Conservation (phyloP, 2,797 vertebrate genomes). For the Pangasius krempfi region DNA sequence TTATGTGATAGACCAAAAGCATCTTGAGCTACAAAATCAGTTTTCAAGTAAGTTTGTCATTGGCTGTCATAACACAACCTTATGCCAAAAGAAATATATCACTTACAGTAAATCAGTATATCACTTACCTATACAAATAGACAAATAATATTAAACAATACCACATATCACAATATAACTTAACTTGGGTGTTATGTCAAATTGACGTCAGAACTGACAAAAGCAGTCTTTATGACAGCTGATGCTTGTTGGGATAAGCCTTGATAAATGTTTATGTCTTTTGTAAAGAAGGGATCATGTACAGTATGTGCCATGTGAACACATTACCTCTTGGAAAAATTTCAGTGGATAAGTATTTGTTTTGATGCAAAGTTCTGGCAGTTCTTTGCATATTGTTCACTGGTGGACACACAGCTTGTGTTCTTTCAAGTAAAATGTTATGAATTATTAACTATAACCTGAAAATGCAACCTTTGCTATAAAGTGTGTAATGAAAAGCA, state of each 20-base stretch:
- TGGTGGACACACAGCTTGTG: background rate
- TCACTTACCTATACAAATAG: background rate
- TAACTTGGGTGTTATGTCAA: background rate
- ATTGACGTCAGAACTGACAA: background rate
- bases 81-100: background rate
- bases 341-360: background rate
- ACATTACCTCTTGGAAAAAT: background rate
- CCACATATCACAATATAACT: background rate
- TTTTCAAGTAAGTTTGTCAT: background rate
- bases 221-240: background rate
- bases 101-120: background rate
- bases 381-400: background rate
- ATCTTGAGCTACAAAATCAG: background rate
- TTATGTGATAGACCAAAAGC: background rate
- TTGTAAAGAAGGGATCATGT: background rate
- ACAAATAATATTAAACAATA: background rate
- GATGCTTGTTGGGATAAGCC: too few species aligned
- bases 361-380: background rate
- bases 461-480: slow-evolving; percentile 8
- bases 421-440: background rate
- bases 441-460: background rate
- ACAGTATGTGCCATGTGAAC: background rate
- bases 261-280: background rate
- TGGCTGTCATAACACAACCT: too few species aligned
- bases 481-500: background rate